Base-by-base conservation (phyloP, 2,888 invertebrate genomes). In the Cantharis nigra region DNA sequence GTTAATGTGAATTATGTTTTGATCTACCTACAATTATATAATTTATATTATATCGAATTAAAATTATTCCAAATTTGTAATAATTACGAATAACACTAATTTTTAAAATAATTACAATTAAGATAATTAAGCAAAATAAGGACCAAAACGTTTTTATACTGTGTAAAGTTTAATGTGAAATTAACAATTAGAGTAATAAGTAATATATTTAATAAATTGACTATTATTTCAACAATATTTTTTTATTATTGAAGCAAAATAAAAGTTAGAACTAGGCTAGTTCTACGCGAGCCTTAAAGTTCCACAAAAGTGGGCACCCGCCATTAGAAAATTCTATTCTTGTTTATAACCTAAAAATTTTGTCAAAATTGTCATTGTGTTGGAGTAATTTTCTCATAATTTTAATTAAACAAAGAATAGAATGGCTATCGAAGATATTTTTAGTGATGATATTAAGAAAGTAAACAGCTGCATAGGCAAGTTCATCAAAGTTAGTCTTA, bases 361-460 rank as follows among this genome's bases (percentile, higher is more conserved):
- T n/a, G 16, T 16, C 16, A 26, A 9, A 1, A 9, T 9, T 26
- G 26, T 5, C 5, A 1, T 5, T n/a, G 2, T 49, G 2, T 2
- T n/a, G 49, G 4, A 2, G 0, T 49, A 2, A n/a, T 7, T 7
- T n/a, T 49, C 5, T 33, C 13, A 5, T 65, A 10, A 11, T 18
- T 65, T 18, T 65, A 65, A 23, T 13, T 16, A 3, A 65, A 0
- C 0, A 13, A 18, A 11, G 28, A 20, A n/a, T n/a, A 26, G 13
- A 23, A 67, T 23, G 65, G n/a, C 9, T 9, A 67, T n/a, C n/a
- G n/a, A 49, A 49, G 49, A 26, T n/a, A 9, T 67, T 23, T 72
- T 80, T 63, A 64, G 76, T 28, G 72, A 69, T n/a, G 28, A 75
- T 13, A 14, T 28, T 23, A 30, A 18, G 63, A 69, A 20, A 71